A percentile compares a stretch with the other conserved stretches of the same genome.
Evolutionary conservation across 2,113 vertebrate genomes (phyloP).

Genomic region (Podocnemis expansa): DNA sequence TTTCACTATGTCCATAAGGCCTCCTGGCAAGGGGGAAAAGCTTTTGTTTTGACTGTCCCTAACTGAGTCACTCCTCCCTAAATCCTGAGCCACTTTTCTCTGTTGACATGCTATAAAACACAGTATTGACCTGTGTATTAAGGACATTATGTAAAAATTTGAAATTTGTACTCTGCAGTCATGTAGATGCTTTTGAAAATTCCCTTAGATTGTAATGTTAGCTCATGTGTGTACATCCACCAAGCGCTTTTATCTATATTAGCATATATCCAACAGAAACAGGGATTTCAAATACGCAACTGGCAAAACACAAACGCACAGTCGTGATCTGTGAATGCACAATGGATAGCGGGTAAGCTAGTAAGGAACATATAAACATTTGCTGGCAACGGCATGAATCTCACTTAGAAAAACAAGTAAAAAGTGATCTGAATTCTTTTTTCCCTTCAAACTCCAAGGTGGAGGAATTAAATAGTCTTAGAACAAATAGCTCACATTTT

Average conservation of each 20-base stretch:
- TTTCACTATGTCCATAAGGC: not conserved
- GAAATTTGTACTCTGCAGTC: not conserved
- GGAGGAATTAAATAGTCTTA: not conserved
- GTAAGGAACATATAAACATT: not conserved
- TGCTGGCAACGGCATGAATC: not conserved
- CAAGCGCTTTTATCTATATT: not conserved
- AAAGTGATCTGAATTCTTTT: not conserved
- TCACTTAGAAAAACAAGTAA: not conserved
- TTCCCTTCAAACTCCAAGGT: not conserved
- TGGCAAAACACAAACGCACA: not conserved
- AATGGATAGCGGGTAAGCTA: not conserved
- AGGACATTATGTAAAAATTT: constrained; percentile 31
- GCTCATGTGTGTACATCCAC: not conserved
- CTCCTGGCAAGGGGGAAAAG: constrained; percentile 14
- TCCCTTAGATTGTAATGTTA: not conserved
- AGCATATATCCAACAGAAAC: not conserved
- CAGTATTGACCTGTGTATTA: constrained; percentile 16
- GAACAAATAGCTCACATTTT: not conserved
- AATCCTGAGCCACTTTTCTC: constrained; percentile 21
- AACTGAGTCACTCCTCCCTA: not conserved
- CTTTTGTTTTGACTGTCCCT: not conserved
- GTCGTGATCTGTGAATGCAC: not conserved
- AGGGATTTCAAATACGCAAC: not conserved
- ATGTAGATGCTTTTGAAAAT: not conserved
- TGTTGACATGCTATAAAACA: constrained; percentile 12